Percentiles rank a stretch among this genome's conserved stretches.
These are phyloP conservation scores for Lysandra coridon DNA, from an alignment of 2,888 invertebrate genomes.

Conservation along the genomic window DNA sequence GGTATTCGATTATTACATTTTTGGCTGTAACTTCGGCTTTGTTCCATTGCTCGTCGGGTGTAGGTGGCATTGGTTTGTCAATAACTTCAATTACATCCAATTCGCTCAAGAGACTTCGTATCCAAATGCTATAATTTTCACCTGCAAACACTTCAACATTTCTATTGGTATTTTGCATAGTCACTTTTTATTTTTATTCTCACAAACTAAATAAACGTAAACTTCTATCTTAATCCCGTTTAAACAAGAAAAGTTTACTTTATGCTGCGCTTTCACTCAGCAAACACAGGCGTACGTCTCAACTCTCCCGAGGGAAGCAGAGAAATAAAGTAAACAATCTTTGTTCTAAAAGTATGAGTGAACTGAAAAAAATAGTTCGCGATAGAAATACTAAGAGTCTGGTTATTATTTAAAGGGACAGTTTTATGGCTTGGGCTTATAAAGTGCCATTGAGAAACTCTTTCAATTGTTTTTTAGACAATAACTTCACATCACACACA, in stretches of 20 bases:
- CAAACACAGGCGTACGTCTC: neutral
- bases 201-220: neutral
- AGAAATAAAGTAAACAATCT: neutral
- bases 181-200: neutral
- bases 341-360: neutral
- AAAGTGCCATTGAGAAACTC: neutral
- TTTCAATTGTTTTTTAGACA: neutral
- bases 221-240: neutral
- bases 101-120: slow-evolving; percentile 37
- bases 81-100: slow-evolving; percentile 43
- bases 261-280: neutral
- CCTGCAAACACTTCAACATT: neutral
- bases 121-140: slow-evolving; percentile 9
- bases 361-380: neutral
- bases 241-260: neutral
- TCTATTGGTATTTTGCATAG: neutral
- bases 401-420: neutral
- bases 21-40: slow-evolving; percentile 40
- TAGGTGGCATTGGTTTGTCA: slow-evolving; percentile 35
- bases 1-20: slow-evolving; percentile 41
- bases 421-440: neutral
- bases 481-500: neutral
- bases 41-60: slow-evolving; percentile 34
- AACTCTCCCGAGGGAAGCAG: neutral
- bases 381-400: neutral